phyloP scores from a whole-genome alignment of 1,140 invertebrate genomes.

The Bombus vancouverensis region DNA sequence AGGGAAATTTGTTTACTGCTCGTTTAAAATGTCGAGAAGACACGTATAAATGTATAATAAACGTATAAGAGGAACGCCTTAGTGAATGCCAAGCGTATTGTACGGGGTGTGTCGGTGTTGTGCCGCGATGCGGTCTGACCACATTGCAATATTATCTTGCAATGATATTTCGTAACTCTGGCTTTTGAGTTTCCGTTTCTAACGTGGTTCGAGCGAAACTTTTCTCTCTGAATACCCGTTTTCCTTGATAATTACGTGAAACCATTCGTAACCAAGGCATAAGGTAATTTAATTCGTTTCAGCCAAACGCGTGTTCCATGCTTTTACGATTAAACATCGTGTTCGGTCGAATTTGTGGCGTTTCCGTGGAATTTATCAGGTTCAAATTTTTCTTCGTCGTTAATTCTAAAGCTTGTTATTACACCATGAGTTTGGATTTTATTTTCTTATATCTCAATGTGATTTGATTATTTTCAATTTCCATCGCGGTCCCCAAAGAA shows the following conservation, averaged over 20 bases:
- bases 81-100: slow-evolving; percentile 20
- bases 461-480: no score
- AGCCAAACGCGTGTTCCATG: not conserved
- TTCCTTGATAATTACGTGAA: not conserved
- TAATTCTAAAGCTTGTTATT: no score
- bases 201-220: no score
- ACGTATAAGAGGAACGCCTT: not conserved
- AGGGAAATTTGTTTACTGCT: not conserved
- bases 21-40: not conserved
- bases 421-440: no score
- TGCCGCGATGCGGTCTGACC: slow-evolving; percentile 44
- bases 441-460: rapidly evolving
- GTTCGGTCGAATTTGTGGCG: no score
- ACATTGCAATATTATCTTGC: slow-evolving; percentile 44
- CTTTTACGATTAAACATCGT: not conserved
- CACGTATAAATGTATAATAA: not conserved
- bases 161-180: slow-evolving; percentile 31
- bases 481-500: not conserved
- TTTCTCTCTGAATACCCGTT: not conserved
- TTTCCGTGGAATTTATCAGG: no score
- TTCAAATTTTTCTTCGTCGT: no score
- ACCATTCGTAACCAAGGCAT: not conserved
- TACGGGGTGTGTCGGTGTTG: slow-evolving; percentile 39
- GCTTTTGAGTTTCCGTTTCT: not conserved
- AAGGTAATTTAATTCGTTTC: not conserved